Percentiles rank a stretch among this genome's conserved stretches.
phyloP scores from a whole-genome alignment of 2,888 invertebrate genomes.

The Frankliniella intonsa region DNA sequence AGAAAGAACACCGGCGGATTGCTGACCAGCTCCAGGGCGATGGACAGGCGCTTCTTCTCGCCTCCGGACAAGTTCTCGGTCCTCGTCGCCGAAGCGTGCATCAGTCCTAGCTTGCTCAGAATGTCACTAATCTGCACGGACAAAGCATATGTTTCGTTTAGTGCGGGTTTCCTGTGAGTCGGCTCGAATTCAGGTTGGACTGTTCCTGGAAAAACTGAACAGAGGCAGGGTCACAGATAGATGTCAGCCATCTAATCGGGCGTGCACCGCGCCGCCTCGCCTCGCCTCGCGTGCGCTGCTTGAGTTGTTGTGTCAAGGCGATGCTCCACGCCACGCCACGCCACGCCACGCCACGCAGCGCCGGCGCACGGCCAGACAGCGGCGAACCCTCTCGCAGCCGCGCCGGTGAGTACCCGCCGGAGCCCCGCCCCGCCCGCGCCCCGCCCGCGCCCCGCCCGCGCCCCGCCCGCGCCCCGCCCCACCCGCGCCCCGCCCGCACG shows the following conservation, averaged over 20 bases:
- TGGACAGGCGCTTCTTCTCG: slow-evolving; percentile 71
- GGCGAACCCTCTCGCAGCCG: neutral
- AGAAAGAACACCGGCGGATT: slow-evolving; percentile 80
- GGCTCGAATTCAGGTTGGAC: too few relatives aligned
- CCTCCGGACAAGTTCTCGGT: slow-evolving; percentile 67
- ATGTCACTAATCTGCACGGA: slow-evolving; percentile 53
- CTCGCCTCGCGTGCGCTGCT: too few relatives aligned
- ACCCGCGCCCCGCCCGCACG: too few relatives aligned
- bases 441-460: neutral
- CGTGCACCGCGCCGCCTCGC: too few relatives aligned
- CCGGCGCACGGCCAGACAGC: neutral
- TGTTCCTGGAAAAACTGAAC: too few relatives aligned
- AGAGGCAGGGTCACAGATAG: too few relatives aligned
- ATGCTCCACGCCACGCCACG: neutral
- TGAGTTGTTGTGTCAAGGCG: neutral
- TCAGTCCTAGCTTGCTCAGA: slow-evolving; percentile 58
- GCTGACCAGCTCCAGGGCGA: slow-evolving; percentile 76
- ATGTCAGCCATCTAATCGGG: too few relatives aligned
- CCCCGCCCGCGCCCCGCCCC: neutral
- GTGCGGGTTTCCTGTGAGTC: too few relatives aligned
- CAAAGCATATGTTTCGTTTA: neutral
- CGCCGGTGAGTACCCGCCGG: neutral
- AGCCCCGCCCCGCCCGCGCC: neutral
- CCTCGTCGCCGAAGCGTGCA: slow-evolving; percentile 59
- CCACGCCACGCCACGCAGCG: neutral